A percentile compares a stretch with the other conserved stretches of the same genome.
Evolutionary conservation across 2,797 vertebrate species (phyloP).

Genomic region (Acipenser oxyrinchus): DNA sequence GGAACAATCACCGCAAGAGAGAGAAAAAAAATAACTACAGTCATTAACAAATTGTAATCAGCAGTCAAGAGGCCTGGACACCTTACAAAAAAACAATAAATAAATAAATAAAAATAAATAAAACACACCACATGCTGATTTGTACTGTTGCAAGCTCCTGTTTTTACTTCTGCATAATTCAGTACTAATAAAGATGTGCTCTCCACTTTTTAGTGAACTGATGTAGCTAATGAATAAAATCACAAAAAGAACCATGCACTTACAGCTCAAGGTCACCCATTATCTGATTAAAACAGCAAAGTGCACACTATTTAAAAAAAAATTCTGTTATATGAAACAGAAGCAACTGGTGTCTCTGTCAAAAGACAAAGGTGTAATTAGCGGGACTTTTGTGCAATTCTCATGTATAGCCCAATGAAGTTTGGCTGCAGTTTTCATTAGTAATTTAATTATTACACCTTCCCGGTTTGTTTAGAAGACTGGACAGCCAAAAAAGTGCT

Average conservation of each 20-base stretch:
- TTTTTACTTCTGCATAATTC: constrained; percentile 33
- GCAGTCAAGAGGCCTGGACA: constrained; percentile 53
- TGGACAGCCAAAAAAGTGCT: no score
- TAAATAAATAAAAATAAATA: constrained; percentile 12
- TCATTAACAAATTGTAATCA: constrained; percentile 75
- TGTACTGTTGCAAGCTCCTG: constrained; percentile 42
- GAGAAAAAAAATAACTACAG: constrained; percentile 30
- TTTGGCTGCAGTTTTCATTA: no score
- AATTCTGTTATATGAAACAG: no score
- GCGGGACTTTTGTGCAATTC: no score
- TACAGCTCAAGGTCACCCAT: not conserved
- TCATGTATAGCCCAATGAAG: no score
- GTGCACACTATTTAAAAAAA: not conserved
- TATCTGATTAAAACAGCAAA: not conserved
- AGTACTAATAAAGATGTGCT: constrained; percentile 45
- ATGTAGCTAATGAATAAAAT: constrained; percentile 50
- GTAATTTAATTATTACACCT: no score
- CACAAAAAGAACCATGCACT: not conserved
- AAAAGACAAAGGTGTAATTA: no score
- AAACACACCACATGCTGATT: constrained; percentile 63
- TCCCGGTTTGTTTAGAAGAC: no score
- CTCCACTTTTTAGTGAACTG: constrained; percentile 44
- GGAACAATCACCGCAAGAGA: constrained; percentile 24
- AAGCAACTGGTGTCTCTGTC: no score
- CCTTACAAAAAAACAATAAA: constrained; percentile 41